Percentiles rank a stretch among this genome's conserved stretches.
Evolutionary conservation across 2,888 invertebrate species (phyloP).

Genomic region (Dolichopus griseipennis): DNA sequence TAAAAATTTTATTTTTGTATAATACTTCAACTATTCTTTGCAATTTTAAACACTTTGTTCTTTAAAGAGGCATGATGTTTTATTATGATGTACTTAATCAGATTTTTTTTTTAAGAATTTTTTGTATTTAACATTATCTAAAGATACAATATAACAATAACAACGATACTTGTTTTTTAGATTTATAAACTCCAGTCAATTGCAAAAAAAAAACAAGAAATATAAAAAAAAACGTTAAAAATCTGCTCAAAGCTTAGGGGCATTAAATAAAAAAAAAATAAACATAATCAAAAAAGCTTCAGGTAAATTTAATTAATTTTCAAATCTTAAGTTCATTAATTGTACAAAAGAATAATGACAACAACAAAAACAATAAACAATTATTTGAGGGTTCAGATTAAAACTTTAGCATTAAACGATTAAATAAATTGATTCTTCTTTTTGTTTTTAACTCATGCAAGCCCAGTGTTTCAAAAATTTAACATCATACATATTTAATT

Average conservation of each 20-base stretch:
- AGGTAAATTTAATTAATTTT: constrained; percentile 1
- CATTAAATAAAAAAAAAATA: not conserved
- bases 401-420: too few relatives aligned
- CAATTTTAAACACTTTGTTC: too few relatives aligned
- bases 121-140: too few relatives aligned
- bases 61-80: not conserved
- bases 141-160: too few relatives aligned
- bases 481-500: too few relatives aligned
- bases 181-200: not conserved
- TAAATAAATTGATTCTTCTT: too few relatives aligned
- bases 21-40: too few relatives aligned
- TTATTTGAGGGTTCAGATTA: too few relatives aligned
- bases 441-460: too few relatives aligned
- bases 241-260: not conserved
- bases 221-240: not conserved
- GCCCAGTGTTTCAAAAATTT: too few relatives aligned
- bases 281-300: not conserved
- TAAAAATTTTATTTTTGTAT: too few relatives aligned
- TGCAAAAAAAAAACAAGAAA: not conserved
- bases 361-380: not conserved
- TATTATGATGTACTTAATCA: not conserved
- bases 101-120: not conserved
- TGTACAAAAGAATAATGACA: not conserved
- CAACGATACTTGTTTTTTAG: not conserved
- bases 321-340: not conserved